Base-by-base conservation (phyloP, 2,888 invertebrate genomes). In the Tipula helvola region DNA sequence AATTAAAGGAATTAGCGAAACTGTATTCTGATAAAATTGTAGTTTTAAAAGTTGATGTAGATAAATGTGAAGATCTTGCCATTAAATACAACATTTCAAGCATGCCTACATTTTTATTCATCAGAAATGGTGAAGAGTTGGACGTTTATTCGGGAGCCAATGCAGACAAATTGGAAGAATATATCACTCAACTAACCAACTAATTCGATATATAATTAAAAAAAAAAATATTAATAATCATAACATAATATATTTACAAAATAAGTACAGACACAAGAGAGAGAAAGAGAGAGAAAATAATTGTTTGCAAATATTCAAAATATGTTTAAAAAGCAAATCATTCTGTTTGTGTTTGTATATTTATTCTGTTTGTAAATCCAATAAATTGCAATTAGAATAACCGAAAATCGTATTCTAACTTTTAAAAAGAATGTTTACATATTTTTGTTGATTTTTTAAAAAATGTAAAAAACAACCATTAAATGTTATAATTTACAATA, bases 31-130 rank as follows among this genome's bases (percentile, higher is more conserved):
- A 93, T 87, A 90, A 91, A 87, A 89, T 94, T 87, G 92, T 94
- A 83, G 93, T 93, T 2, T 90, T 94, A 83, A 94, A 94, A 93
- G 95, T 98, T 13, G 97, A 97, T 91, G 97, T 97, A 0, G 97
- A 98, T 90, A 96, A 97, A 88, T 95, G 95, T 90, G 97, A 97
- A 90, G 96, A 97, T 85, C 92, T 97, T 87, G 95, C 96, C 3
- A 92, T 94, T 88, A 94, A 95, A 89, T 97, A 96, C 92, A 93
- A 95, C 90, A 94, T 97, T 90, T 93, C 94, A 89, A 96, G 96
- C 87, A 97, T 97, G 97, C 97, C 97, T 83, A 97, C 97, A 3
- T 97, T 98, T 90, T 92, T 97, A 16, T 97, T 97, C 91, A 92
- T 97, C 88, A 97, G 97, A 92, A 94, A 94, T 89, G 92, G 93